phyloP scores from a whole-genome alignment of 2,113 vertebrate genomes.

The Loxodonta africana region DNA sequence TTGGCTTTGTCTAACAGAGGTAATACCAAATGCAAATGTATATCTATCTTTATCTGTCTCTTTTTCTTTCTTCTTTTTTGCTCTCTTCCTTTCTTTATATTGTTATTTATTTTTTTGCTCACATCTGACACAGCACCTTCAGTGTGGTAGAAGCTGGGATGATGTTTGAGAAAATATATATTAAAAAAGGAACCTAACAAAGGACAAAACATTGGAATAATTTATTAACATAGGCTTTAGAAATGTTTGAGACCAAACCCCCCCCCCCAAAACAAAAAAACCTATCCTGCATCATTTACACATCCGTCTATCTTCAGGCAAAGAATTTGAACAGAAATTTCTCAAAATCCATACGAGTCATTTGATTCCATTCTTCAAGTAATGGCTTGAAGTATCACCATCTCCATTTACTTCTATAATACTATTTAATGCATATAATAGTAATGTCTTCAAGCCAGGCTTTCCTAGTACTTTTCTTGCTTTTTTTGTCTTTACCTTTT shows the following conservation, averaged over 20 bases:
- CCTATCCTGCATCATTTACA: not conserved
- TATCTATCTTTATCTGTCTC: not conserved
- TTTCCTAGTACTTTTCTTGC: not conserved
- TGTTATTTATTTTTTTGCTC: no score
- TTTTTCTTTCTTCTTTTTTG: not conserved
- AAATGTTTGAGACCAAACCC: not conserved
- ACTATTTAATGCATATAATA: not conserved
- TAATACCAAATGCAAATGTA: not conserved
- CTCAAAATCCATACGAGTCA: not conserved
- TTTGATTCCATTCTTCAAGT: slow-evolving; percentile 36
- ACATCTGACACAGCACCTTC: not conserved
- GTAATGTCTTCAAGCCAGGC: not conserved
- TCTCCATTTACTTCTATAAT: not conserved
- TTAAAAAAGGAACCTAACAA: not conserved
- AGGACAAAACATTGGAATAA: not conserved
- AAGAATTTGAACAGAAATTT: not conserved
- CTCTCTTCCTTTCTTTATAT: no score
- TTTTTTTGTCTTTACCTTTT: not conserved
- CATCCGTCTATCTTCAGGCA: not conserved
- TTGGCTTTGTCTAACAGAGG: not conserved
- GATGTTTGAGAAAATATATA: not conserved
- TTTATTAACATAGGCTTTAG: not conserved
- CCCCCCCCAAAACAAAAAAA: no score
- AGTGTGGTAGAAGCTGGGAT: not conserved
- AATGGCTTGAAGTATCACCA: not conserved